phyloP scores from a whole-genome alignment of 2,888 invertebrate genomes.

The Drosophila meridionalis region DNA sequence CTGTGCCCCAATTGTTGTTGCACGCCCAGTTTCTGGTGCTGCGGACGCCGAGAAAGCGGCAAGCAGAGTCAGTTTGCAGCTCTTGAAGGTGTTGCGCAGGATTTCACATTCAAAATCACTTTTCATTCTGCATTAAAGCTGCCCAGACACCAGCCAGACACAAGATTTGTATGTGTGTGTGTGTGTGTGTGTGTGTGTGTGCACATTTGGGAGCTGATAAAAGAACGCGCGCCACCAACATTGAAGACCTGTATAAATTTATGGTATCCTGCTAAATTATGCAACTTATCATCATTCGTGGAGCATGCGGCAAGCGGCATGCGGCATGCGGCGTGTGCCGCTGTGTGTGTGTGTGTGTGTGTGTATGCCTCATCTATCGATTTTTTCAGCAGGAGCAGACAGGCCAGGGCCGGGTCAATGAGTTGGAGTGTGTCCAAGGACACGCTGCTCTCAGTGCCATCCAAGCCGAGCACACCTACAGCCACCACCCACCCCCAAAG shows the following conservation, averaged over 20 bases:
- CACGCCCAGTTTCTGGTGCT: constrained; percentile 7
- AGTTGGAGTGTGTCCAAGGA: constrained; percentile 64
- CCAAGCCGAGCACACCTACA: background rate
- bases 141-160: constrained; percentile 27
- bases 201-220: constrained; percentile 45
- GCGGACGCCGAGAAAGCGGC: background rate
- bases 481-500: background rate
- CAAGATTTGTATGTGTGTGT: constrained; percentile 1
- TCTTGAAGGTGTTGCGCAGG: constrained; percentile 1
- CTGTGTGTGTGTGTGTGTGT: background rate
- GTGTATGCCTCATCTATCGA: constrained; percentile 55
- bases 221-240: constrained; percentile 17
- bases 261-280: constrained; percentile 78
- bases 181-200: background rate
- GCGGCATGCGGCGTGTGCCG: constrained; percentile 19
- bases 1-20: constrained; percentile 19
- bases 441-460: constrained; percentile 58
- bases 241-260: constrained; percentile 53
- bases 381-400: constrained; percentile 54
- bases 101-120: background rate
- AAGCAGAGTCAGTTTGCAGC: background rate
- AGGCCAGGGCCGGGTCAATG: constrained; percentile 57
- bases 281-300: constrained; percentile 70
- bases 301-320: constrained; percentile 14
- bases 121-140: constrained; percentile 2